Conservation (phyloP, 2,797 vertebrate species). For the Potorous gilbertii region DNA sequence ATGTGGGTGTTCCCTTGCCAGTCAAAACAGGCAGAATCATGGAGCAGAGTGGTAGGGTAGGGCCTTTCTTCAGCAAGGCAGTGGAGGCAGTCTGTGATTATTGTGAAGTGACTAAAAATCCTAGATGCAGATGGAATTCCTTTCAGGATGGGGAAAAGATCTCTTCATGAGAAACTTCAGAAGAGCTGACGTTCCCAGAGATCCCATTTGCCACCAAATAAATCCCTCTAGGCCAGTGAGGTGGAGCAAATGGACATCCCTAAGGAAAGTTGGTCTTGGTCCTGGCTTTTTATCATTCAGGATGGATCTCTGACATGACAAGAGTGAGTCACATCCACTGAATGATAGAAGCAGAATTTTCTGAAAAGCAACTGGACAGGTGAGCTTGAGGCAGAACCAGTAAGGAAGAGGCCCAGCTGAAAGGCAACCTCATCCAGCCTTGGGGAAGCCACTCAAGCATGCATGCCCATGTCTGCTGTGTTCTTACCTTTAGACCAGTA, state of each 20-base stretch:
- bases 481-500: conserved; percentile 48
- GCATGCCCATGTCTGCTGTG: conserved; percentile 27
- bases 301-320: neutral
- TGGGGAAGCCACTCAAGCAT: conserved; percentile 27
- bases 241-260: conserved; percentile 32
- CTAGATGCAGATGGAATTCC: conserved; percentile 73
- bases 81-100: conserved; percentile 75
- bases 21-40: conserved; percentile 65
- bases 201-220: conserved; percentile 33
- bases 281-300: conserved; percentile 47
- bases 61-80: conserved; percentile 72
- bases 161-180: conserved; percentile 72
- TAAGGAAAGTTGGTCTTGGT: conserved; percentile 2
- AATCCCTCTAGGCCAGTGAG: conserved; percentile 46
- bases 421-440: conserved; percentile 34
- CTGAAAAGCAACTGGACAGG: neutral
- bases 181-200: conserved; percentile 64
- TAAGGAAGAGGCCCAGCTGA: conserved; percentile 45
- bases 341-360: conserved; percentile 32
- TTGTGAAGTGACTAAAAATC: conserved; percentile 77
- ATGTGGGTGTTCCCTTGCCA: conserved; percentile 46
- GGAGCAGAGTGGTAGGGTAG: conserved; percentile 58
- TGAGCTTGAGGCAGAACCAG: conserved; percentile 22
- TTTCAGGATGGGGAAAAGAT: conserved; percentile 76
- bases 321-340: conserved; percentile 35